These are phyloP conservation scores for Rhogogaster chlorosoma DNA, from an alignment of 2,888 invertebrate genomes.

Conservation along the genomic window DNA sequence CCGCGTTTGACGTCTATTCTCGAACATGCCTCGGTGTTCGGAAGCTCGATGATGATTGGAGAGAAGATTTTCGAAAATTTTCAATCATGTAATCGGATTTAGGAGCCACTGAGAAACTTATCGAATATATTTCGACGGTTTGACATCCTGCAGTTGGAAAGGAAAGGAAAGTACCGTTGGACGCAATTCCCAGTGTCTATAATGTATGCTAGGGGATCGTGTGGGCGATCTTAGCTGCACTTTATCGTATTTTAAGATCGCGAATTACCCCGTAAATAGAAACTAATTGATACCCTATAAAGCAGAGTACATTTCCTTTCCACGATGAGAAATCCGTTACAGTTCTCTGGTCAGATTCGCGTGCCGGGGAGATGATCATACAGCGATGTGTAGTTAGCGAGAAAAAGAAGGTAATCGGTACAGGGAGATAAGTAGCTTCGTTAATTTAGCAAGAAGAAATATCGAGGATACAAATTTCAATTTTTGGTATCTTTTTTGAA, in stretches of 20 bases:
- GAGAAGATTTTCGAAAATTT: not conserved
- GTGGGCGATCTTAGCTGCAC: slow-evolving; percentile 23
- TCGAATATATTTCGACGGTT: slow-evolving; percentile 18
- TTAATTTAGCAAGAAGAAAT: not conserved
- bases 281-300: slow-evolving; percentile 28
- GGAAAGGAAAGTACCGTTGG: slow-evolving; percentile 34
- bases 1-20: not conserved
- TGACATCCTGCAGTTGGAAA: slow-evolving; percentile 14
- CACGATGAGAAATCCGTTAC: slow-evolving; percentile 1
- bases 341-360: slow-evolving; percentile 3
- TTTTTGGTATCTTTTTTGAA: not conserved
- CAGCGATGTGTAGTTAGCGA: not conserved
- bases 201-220: not conserved
- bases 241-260: slow-evolving; percentile 4
- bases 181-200: slow-evolving; percentile 8
- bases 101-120: not conserved
- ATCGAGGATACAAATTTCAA: not conserved
- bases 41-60: not conserved
- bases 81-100: not conserved
- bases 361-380: not conserved
- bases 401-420: not conserved
- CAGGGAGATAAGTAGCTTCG: not conserved
- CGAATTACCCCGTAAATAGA: slow-evolving; percentile 21
- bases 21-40: not conserved
- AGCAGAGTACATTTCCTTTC: not conserved